Percentiles rank a stretch among this genome's conserved stretches.
Evolutionary conservation across 1,140 invertebrate genomes (phyloP).

Genomic region (Lanistes nyassanus): DNA sequence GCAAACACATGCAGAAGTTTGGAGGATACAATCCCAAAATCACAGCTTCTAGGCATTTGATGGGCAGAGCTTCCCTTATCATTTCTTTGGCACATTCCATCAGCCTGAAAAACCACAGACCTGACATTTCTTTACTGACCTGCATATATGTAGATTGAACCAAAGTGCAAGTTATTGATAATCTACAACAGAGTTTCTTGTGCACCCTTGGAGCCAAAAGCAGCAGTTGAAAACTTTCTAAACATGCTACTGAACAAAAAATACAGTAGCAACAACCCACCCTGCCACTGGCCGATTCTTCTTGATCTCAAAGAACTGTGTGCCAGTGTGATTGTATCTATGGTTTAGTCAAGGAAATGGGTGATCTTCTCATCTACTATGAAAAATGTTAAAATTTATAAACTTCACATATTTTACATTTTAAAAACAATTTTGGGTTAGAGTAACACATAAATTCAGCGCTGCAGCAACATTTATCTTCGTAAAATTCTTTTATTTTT

Average conservation of each 20-base stretch:
- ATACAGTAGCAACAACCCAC: conserved; percentile 43
- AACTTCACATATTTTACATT: no score
- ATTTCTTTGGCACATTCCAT: conserved; percentile 67
- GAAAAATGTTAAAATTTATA: no score
- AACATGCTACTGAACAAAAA: not conserved
- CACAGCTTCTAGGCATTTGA: conserved; percentile 69
- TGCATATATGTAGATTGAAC: not conserved
- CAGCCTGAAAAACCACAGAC: conserved; percentile 57
- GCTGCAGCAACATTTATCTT: no score
- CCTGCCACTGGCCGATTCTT: conserved; percentile 65
- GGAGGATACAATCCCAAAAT: conserved; percentile 67
- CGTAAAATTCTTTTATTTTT: no score
- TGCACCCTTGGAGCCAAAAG: not conserved
- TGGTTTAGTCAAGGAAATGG: conserved; percentile 1
- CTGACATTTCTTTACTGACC: no score
- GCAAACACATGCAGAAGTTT: conserved; percentile 2
- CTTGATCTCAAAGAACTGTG: conserved; percentile 68
- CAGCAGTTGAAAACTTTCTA: not conserved
- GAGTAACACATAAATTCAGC: no score
- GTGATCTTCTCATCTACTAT: no score
- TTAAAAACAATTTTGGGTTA: no score
- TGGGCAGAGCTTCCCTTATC: conserved; percentile 67
- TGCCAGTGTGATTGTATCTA: conserved; percentile 68
- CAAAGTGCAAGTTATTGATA: not conserved
- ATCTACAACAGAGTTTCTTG: not conserved